phyloP scores from a whole-genome alignment of 2,888 invertebrate species.

The Alentia gelatinosa region DNA sequence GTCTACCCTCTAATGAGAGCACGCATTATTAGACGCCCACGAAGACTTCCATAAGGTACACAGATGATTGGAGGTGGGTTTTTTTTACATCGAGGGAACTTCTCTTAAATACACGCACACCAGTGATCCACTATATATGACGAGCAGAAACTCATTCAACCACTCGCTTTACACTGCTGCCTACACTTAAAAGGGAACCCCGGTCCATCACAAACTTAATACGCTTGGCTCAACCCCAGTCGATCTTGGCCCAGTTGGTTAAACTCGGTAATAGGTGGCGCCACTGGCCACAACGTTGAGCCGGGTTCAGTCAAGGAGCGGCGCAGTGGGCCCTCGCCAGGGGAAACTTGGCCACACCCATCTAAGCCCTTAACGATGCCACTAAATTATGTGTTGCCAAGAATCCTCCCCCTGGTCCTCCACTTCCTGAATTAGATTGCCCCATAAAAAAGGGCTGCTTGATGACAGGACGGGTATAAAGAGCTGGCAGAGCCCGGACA shows the following conservation, averaged over 20 bases:
- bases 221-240: neutral
- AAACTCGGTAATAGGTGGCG: neutral
- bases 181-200: neutral
- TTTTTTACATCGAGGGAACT: no score
- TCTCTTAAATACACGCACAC: no score
- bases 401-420: conserved; percentile 1
- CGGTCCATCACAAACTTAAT: neutral
- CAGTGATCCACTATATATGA: no score
- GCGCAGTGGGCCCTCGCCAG: no score
- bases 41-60: no score
- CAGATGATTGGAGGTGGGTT: no score
- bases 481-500: neutral
- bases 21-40: no score
- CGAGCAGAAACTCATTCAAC: no score
- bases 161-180: no score
- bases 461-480: neutral
- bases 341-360: neutral
- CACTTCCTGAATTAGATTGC: neutral
- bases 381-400: neutral
- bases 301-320: no score
- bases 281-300: no score
- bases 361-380: neutral
- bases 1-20: no score
- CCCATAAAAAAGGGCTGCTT: neutral
- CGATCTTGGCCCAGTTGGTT: neutral